A percentile compares a stretch with the other conserved stretches of the same genome.
Evolutionary conservation across 1,140 invertebrate genomes (phyloP).

Genomic region (Maconellicoccus hirsutus): DNA sequence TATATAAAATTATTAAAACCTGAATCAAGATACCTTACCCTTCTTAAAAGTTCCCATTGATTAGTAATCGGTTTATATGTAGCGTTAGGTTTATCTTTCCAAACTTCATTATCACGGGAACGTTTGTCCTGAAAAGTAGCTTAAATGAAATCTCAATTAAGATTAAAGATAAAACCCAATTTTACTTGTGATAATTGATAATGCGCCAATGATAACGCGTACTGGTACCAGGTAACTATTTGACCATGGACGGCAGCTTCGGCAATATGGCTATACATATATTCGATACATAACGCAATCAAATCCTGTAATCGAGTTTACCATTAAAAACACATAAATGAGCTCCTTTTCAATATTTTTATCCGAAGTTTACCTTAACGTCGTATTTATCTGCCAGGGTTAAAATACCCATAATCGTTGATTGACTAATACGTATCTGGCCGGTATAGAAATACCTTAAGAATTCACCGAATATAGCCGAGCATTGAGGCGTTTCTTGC

Average conservation of each 20-base stretch:
- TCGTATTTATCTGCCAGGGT: slow-evolving; percentile 90
- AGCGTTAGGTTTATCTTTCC: neutral
- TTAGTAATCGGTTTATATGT: neutral
- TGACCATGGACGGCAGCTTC: slow-evolving; percentile 65
- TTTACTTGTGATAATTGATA: slow-evolving; percentile 23
- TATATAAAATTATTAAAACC: neutral
- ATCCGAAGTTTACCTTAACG: slow-evolving; percentile 61
- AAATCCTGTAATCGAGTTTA: slow-evolving; percentile 50
- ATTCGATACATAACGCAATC: slow-evolving; percentile 65
- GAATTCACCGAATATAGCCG: slow-evolving; percentile 76
- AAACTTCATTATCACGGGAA: neutral
- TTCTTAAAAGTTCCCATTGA: neutral
- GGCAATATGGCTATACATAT: slow-evolving; percentile 78
- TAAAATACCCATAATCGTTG: slow-evolving; percentile 70
- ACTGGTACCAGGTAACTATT: slow-evolving; percentile 81
- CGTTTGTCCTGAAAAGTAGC: neutral
- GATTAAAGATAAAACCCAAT: neutral
- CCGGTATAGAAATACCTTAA: slow-evolving; percentile 86
- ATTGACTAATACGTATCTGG: slow-evolving; percentile 68
- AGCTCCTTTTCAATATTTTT: too few relatives aligned
- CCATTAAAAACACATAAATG: neutral
- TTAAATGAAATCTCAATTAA: neutral
- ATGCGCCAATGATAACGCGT: slow-evolving; percentile 71
- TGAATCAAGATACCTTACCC: neutral
- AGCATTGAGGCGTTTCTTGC: slow-evolving; percentile 72